Evolutionary conservation across 2,113 vertebrate species (phyloP).

Genomic region (Cheirogaleus medius): DNA sequence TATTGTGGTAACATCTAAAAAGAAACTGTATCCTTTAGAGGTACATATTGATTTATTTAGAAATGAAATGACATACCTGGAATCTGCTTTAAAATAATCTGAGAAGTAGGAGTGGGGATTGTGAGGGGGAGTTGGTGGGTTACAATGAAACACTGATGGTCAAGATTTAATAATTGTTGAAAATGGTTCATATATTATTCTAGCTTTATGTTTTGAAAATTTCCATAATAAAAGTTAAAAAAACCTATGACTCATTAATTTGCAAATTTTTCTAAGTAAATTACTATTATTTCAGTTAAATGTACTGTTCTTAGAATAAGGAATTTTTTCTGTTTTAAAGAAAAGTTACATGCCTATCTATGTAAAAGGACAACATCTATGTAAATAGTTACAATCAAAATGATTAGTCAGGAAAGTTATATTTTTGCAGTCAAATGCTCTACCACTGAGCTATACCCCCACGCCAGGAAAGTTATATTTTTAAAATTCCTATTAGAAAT

Average conservation of each 20-base stretch:
- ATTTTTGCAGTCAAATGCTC: no score
- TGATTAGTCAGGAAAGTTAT: neutral
- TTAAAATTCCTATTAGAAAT: neutral
- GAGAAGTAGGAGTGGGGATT: neutral
- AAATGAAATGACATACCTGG: neutral
- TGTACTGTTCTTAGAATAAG: neutral
- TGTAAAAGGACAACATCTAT: neutral
- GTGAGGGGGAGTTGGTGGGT: neutral
- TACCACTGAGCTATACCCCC: no score
- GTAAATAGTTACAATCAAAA: neutral
- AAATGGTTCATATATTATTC: neutral
- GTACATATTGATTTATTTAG: neutral
- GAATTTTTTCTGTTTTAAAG: neutral
- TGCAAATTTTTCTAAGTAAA: neutral
- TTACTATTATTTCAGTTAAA: neutral
- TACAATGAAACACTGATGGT: neutral
- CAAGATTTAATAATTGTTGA: slow-evolving; percentile 6
- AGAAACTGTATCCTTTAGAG: neutral
- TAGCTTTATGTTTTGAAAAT: neutral
- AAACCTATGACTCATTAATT: neutral
- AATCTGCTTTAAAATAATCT: neutral
- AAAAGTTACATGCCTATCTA: neutral
- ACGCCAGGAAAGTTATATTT: neutral
- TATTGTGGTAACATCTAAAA: neutral
- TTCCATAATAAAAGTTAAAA: neutral